Evolutionary conservation across 2,113 vertebrate genomes (phyloP), one percentile per base, ranked within the genome.

Genomic region (Elaphurus davidianus): DNA sequence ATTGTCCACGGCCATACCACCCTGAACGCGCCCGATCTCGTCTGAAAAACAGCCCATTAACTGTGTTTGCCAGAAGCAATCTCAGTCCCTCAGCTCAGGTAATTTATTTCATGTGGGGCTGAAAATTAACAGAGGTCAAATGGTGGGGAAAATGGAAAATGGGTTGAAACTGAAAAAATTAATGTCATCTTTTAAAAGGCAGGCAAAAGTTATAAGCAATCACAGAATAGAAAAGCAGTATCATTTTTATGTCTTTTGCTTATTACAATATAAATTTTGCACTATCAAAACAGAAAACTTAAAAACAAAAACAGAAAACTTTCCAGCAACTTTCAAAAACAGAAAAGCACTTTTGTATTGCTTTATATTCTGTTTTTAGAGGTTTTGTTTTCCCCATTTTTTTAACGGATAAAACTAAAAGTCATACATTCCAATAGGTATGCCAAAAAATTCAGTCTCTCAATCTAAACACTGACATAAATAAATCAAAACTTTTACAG

Each of bases 121-220:
- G 57, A 95, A 93, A 98, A 87, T 93, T 93, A 81, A 88, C 74
- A 94, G 50, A 93, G 43, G 64, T 91, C 92, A 96, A 97, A 40
- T 54, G 76, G 57, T 43, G 27, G 28, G 21, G 71, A 36, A 60
- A 94, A 17, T 67, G 30, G 79, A 36, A 60, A 94, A 17, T 59
- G 30, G 79, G 16, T 85, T 50, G n/a, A 86, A 94, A 79, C 52
- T 67, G 40, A 3, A 92, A 97, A 74, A 89, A 92, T 54, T 45
- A 67, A 50, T 91, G 6, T 23, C 45, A 57, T 84, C 57, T 82
- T 36, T 27, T 14, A 36, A 93, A 87, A 74, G 52, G 15, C 71
- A 81, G 25, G n/a, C 45, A 94, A 89, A 92, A 60, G 43, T 59
- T 84, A 81, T 27, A 94, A 36, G 40, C 21, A 79, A 88, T 67